These are phyloP conservation scores for Lethrus apterus DNA, from an alignment of 1,140 invertebrate genomes.

Conservation along the genomic window DNA sequence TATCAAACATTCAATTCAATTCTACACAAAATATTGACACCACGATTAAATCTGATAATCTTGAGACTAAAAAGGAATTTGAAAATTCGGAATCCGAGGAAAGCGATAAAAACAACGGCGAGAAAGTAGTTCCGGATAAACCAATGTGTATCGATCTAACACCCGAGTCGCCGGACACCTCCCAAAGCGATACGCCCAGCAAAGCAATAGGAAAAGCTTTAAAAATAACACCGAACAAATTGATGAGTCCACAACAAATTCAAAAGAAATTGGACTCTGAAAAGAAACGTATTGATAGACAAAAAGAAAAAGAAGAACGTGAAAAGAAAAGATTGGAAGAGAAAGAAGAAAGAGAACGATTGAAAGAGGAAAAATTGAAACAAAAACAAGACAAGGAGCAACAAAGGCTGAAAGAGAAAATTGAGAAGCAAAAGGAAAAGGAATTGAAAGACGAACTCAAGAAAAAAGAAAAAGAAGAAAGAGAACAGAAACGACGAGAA, in stretches of 20 bases:
- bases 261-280: constrained; percentile 48
- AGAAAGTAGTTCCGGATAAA: neutral
- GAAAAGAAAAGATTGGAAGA: constrained; percentile 50
- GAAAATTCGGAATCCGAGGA: neutral
- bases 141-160: neutral
- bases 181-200: neutral
- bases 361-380: constrained; percentile 29
- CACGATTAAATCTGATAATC: neutral
- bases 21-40: neutral
- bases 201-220: neutral
- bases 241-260: constrained; percentile 38
- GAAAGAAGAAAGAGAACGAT: constrained; percentile 43
- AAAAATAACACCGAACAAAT: constrained; percentile 25
- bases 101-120: neutral
- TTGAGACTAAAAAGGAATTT: too few relatives aligned
- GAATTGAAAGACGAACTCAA: constrained; percentile 47
- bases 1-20: too few relatives aligned
- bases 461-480: constrained; percentile 50
- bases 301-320: constrained; percentile 47
- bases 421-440: constrained; percentile 46
- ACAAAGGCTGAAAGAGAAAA: constrained; percentile 44
- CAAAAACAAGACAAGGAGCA: constrained; percentile 27
- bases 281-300: constrained; percentile 44
- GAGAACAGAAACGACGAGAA: constrained; percentile 43
- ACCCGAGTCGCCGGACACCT: neutral